phyloP scores from a whole-genome alignment of 1,140 invertebrate genomes.

The Bombus superbus region DNA sequence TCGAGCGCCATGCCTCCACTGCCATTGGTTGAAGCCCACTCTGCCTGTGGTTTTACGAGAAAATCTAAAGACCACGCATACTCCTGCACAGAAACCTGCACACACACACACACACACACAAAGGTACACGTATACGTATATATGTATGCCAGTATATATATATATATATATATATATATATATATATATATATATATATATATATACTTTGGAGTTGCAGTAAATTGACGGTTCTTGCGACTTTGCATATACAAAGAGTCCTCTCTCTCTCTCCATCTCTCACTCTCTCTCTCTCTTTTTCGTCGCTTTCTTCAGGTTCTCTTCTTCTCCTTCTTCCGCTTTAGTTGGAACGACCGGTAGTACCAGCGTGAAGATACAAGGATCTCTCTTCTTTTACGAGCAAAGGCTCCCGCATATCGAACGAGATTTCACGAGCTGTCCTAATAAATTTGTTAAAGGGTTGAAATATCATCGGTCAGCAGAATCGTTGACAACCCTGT shows the following conservation, averaged over 20 bases:
- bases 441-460: slow-evolving; percentile 12
- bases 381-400: slow-evolving; percentile 30
- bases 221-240: slow-evolving; percentile 64
- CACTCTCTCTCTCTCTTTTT: neutral
- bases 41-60: slow-evolving; percentile 76
- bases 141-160: neutral
- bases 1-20: slow-evolving; percentile 80
- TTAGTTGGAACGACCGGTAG: slow-evolving; percentile 37
- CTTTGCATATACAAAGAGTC: slow-evolving; percentile 63
- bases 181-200: too few species aligned
- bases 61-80: slow-evolving; percentile 64
- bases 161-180: neutral
- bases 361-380: slow-evolving; percentile 25
- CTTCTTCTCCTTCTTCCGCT: neutral
- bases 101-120: neutral
- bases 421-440: slow-evolving; percentile 3
- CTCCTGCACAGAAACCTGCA: neutral
- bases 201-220: slow-evolving; percentile 33
- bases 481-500: neutral
- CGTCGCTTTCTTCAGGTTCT: neutral
- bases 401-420: neutral
- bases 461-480: slow-evolving; percentile 25
- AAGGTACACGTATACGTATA: neutral
- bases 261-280: neutral
- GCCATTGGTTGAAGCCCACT: slow-evolving; percentile 77